These are phyloP conservation scores for Lucilia sericata DNA, from an alignment of 1,140 invertebrate genomes.

Conservation along the genomic window DNA sequence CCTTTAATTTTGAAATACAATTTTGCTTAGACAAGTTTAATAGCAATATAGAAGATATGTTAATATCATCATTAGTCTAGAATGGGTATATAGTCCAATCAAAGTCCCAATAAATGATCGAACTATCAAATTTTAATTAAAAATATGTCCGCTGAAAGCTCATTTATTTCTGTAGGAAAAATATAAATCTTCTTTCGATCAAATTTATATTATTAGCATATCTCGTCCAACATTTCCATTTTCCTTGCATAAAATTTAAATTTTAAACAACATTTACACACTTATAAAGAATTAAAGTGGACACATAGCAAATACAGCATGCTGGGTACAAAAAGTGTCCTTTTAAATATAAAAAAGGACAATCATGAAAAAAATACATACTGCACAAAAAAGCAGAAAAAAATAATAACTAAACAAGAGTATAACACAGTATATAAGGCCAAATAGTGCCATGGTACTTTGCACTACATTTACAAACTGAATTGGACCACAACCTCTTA, in stretches of 20 bases:
- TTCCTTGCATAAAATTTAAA: no score
- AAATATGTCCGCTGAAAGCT: no score
- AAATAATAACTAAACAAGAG: slow-evolving; percentile 47
- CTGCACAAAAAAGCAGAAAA: background rate
- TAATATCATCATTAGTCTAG: no score
- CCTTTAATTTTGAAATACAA: no score
- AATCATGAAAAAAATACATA: background rate
- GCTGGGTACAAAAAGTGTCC: background rate
- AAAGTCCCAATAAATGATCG: no score
- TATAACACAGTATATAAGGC: slow-evolving; percentile 54
- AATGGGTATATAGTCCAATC: no score
- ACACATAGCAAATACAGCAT: background rate
- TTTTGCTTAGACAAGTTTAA: no score
- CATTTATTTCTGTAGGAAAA: no score
- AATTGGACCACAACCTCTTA: slow-evolving; percentile 33
- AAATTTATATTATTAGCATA: background rate
- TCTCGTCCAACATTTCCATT: background rate
- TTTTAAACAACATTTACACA: no score
- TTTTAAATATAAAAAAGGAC: background rate
- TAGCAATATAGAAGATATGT: no score
- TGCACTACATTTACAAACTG: slow-evolving; percentile 52
- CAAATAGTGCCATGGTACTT: slow-evolving; percentile 64
- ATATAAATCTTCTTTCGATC: no score
- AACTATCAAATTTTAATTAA: no score
- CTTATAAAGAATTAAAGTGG: slow-evolving; percentile 9